These are phyloP conservation scores for Marmota monax DNA, from an alignment of 2,113 vertebrate species.

Conservation along the genomic window DNA sequence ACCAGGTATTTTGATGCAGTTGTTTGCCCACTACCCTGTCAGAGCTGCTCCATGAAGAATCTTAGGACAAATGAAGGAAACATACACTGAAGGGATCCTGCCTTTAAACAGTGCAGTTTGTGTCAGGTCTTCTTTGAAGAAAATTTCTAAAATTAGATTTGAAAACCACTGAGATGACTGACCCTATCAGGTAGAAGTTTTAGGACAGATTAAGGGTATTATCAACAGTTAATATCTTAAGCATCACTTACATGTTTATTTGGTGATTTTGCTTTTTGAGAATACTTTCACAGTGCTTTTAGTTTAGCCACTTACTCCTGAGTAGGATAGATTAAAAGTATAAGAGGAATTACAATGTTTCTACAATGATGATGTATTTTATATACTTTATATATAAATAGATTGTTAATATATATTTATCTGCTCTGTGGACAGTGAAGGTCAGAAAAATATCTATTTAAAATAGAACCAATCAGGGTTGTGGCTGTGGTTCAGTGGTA, in stretches of 20 bases:
- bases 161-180: neutral
- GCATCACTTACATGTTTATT: neutral
- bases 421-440: neutral
- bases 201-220: neutral
- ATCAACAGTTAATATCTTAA: neutral
- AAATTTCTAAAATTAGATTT: slow-evolving; percentile 38
- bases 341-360: slow-evolving; percentile 28
- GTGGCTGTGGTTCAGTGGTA: no score
- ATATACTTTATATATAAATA: slow-evolving; percentile 13
- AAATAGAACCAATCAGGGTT: neutral
- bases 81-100: neutral
- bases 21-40: neutral
- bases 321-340: neutral
- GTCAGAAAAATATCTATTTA: slow-evolving; percentile 45
- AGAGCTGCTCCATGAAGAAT: neutral
- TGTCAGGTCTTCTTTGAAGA: slow-evolving; percentile 35
- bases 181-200: neutral
- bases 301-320: neutral
- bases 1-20: neutral
- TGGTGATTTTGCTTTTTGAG: slow-evolving; percentile 51
- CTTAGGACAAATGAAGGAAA: neutral
- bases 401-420: neutral
- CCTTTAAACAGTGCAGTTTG: neutral
- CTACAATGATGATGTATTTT: neutral
- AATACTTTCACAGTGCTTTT: neutral